Base-by-base conservation (phyloP, 2,797 vertebrate species). In the Ceyx erithaca region DNA sequence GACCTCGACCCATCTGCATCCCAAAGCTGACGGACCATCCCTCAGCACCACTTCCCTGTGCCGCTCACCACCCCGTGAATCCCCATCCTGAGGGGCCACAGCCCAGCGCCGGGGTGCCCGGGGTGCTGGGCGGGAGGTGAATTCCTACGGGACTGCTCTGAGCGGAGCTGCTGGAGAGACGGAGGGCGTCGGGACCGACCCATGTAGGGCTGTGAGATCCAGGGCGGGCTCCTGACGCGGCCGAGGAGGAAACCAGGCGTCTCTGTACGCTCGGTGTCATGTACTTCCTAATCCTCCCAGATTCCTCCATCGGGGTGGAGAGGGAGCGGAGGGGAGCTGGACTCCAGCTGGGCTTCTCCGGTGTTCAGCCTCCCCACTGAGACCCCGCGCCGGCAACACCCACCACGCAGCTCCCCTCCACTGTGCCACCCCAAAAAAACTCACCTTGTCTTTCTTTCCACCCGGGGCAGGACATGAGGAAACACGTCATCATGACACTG, bases 401-500 rank as follows among this genome's bases (percentile, higher is more conserved):
- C 52, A 3, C 63, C 62, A n/a, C 58, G 16, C 41, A 4, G 31
- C 77, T 69, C 41, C 46, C 59, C 33, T 30, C 23, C 4, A 2
- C 31, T 3, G 51, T 41, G n/a, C 25, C 90, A 49, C 89, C 90
- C 85, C 86, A 23, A 7, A 90, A 7, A 92, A 93, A 75, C 30
- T 7, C 8, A 76, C 28, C 62, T 73, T 23, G 14, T 16, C 55
- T 92, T 80, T 80, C 51, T 94, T 63, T 57, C 33, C 28, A 61
- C 48, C 30, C 57, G 75, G 75, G 72, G 72, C 96, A 99, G 99
- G 99, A 99, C 96, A 99, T 99, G 99, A 98, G 99, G 97, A 99
- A 98, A 97, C 99, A 99, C 97, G 99, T 99, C 93, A 99, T 99
- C 97, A 99, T 99, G 99, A 99, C 99, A 37, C 98, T 99, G 59